Conservation (phyloP, 2,113 vertebrate genomes). For the Alethe diademata region DNA sequence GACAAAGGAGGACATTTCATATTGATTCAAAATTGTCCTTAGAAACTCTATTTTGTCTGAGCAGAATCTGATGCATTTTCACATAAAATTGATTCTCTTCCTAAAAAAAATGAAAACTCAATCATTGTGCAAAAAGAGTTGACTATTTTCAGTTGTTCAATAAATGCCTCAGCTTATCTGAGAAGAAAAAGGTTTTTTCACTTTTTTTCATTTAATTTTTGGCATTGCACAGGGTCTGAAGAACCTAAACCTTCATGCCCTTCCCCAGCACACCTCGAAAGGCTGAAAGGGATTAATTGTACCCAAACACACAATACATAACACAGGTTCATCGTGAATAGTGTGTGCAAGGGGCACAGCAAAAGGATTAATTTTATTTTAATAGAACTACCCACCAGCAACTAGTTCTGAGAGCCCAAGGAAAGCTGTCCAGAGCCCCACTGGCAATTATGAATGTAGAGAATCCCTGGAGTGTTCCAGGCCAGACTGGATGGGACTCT, state of each 20-base stretch:
- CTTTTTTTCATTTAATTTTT: not conserved
- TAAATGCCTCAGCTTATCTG: not conserved
- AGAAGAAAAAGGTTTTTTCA: not conserved
- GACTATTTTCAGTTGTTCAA: not conserved
- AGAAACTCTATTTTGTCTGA: not conserved
- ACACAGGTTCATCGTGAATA: not conserved
- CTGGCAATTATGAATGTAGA: fast-evolving
- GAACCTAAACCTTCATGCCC: not conserved
- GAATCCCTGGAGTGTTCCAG: not conserved
- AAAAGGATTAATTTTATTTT: not conserved
- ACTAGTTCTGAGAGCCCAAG: not conserved
- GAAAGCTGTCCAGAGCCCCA: not conserved
- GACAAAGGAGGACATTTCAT: constrained; percentile 5
- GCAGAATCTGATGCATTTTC: not conserved
- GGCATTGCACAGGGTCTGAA: fast-evolving
- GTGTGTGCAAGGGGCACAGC: not conserved
- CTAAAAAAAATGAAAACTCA: not conserved
- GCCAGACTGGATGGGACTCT: not conserved
- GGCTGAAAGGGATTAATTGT: not conserved
- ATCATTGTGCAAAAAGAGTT: not conserved
- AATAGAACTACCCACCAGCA: not conserved
- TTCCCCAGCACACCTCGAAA: not conserved
- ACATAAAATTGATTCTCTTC: constrained; percentile 1
- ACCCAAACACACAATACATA: not conserved
- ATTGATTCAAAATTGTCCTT: constrained; percentile 6